Percentiles rank a stretch among this genome's conserved stretches.
Evolutionary conservation across 2,113 vertebrate genomes (phyloP).

Genomic region (Colius striatus): DNA sequence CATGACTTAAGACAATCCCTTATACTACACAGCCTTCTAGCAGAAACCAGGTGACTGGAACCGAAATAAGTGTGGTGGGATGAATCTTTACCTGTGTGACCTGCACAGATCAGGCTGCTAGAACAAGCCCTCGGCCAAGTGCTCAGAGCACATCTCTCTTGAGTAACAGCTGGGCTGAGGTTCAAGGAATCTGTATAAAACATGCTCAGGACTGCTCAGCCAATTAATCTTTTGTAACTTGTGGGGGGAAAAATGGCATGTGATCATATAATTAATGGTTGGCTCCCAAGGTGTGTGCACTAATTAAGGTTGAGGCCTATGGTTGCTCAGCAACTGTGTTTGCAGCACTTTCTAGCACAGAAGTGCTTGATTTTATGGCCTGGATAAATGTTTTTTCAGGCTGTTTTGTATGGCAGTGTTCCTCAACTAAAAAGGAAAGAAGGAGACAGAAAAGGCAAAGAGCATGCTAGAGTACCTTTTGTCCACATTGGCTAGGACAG

Average conservation of each 20-base stretch:
- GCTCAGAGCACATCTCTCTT: constrained; percentile 13
- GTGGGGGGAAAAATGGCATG: neutral
- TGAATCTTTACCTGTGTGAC: neutral
- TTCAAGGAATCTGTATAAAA: constrained; percentile 62
- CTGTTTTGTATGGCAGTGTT: neutral
- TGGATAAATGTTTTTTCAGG: neutral
- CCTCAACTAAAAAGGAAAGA: neutral
- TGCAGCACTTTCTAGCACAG: constrained; percentile 16
- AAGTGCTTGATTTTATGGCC: neutral
- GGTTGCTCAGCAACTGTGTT: constrained; percentile 54
- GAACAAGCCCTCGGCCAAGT: neutral
- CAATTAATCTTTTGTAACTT: constrained; percentile 67
- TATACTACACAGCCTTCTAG: neutral
- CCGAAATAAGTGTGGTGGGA: neutral
- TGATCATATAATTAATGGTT: constrained; percentile 58
- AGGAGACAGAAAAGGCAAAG: neutral
- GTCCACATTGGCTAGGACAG: accelerated
- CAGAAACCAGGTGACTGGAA: neutral
- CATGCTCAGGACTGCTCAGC: constrained; percentile 56
- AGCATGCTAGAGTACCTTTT: neutral
- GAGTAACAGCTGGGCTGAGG: constrained; percentile 48
- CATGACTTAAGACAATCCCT: neutral
- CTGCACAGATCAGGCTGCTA: neutral
- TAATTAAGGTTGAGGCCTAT: constrained; percentile 35
- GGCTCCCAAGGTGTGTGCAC: constrained; percentile 47